These are phyloP conservation scores for Atrina japonica DNA, from an alignment of 2,888 invertebrate species.

Conservation along the genomic window DNA sequence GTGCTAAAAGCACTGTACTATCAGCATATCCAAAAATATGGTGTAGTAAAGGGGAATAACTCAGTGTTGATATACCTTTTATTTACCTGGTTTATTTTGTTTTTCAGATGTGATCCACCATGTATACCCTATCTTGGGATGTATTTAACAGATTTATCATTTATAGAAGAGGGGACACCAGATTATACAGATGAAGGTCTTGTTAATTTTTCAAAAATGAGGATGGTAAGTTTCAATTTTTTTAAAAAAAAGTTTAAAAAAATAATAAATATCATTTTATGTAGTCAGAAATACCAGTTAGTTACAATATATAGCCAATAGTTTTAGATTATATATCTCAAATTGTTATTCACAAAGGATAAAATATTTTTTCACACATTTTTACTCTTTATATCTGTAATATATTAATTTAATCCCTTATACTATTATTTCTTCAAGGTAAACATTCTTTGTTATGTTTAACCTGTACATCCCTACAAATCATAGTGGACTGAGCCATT, in stretches of 20 bases:
- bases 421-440: too few species aligned
- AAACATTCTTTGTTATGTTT: too few species aligned
- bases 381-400: not conserved
- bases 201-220: constrained; percentile 96
- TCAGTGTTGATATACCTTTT: too few species aligned
- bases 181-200: constrained; percentile 94
- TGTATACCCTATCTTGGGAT: constrained; percentile 85
- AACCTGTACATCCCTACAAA: too few species aligned
- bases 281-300: not conserved
- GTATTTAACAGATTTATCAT: constrained; percentile 94
- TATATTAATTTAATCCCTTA: not conserved
- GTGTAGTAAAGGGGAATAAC: too few species aligned
- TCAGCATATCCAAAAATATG: too few species aligned
- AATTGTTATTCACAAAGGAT: too few species aligned
- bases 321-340: constrained; percentile 6
- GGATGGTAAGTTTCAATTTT: constrained; percentile 86
- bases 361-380: too few species aligned
- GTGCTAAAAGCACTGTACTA: too few species aligned
- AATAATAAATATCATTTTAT: too few species aligned
- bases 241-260: not conserved
- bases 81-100: constrained; percentile 5
- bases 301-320: not conserved
- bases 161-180: constrained; percentile 95
- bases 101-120: constrained; percentile 85
- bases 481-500: too few species aligned